Base-by-base conservation (phyloP, 2,888 invertebrate species). In the Protophormia terraenovae region DNA sequence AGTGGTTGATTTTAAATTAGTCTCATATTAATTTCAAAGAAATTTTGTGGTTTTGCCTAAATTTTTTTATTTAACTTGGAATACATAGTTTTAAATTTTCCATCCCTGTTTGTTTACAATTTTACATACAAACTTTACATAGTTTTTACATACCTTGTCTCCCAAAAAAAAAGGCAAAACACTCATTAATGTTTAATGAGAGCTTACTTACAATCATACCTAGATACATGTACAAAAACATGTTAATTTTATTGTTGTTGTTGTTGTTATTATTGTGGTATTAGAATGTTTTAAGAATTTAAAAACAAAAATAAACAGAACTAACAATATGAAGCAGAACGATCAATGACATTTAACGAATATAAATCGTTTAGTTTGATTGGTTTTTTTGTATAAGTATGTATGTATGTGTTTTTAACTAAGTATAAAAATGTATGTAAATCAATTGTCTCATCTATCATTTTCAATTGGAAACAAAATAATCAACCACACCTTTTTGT, bases 281-380 rank as follows among this genome's bases (percentile, higher is more conserved):
- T 66, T 66, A 58, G 76, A 77, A 67, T 76, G 66, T 55, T 66
- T 41, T 64, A 24, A 3, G 41, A 41, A 41, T 8, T 10, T 4
- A 41, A 41, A 27, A 29, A 67, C 6, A 78, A 64, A 32, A 67
- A 41, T 19, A 41, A 22, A 53, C 5, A 16, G 3, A 47, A 24
- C 32, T 45, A 71, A 45, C 53, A 53, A 50, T 45, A 5, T 64
- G 55, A 76, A 71, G 71, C 71, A 64, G 45, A 82, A 82, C 82
- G 71, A 60, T 81, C 67, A 81, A 75, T 81, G 73, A 53, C 76
- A 80, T 80, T 64, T 72, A 60, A 55, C 53, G 32, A 80, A 66
- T 55, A 80, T 45, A 35, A 72, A 80, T 72, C 19, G 64, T 35
- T n/a, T n/a, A n/a, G n/a, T n/a, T 55, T 16, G 41, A 66, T 72